phyloP scores from a whole-genome alignment of 2,797 vertebrate species.

The Gallinago solitaria region DNA sequence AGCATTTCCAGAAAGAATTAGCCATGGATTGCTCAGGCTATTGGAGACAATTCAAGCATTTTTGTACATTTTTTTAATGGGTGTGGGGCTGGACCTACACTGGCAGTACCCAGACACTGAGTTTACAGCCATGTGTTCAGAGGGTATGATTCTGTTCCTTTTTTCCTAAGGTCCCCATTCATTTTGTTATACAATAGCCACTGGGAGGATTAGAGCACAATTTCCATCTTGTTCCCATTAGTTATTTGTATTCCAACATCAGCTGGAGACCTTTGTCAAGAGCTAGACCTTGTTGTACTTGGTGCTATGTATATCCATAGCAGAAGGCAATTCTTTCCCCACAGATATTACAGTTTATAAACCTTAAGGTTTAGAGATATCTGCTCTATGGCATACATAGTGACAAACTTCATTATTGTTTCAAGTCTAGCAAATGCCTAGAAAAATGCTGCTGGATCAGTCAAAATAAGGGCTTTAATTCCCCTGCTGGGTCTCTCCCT shows the following conservation, averaged over 20 bases:
- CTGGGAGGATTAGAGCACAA: constrained; percentile 39
- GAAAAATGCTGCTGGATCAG: constrained; percentile 51
- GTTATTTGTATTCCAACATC: constrained; percentile 57
- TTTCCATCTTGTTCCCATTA: constrained; percentile 53
- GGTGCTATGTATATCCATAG: constrained; percentile 33
- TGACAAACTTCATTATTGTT: constrained; percentile 63
- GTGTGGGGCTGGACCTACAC: not conserved
- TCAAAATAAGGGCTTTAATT: constrained; percentile 44
- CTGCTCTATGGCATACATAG: constrained; percentile 9
- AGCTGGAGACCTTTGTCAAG: constrained; percentile 63
- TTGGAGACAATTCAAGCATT: not conserved
- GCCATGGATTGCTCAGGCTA: not conserved
- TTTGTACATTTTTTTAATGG: not conserved
- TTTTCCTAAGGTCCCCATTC: not conserved
- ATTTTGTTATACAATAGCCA: constrained; percentile 11
- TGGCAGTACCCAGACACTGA: not conserved
- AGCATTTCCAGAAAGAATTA: not conserved
- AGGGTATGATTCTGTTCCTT: not conserved
- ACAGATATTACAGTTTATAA: constrained; percentile 54
- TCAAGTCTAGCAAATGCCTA: constrained; percentile 40
- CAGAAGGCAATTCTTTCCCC: constrained; percentile 48
- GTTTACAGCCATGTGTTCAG: not conserved
- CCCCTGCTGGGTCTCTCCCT: constrained; percentile 30
- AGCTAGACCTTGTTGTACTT: constrained; percentile 50
- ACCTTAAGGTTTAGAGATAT: constrained; percentile 52